Percentiles rank a stretch among this genome's conserved stretches.
Evolutionary conservation across 2,797 vertebrate species (phyloP).

Genomic region (Anableps anableps): DNA sequence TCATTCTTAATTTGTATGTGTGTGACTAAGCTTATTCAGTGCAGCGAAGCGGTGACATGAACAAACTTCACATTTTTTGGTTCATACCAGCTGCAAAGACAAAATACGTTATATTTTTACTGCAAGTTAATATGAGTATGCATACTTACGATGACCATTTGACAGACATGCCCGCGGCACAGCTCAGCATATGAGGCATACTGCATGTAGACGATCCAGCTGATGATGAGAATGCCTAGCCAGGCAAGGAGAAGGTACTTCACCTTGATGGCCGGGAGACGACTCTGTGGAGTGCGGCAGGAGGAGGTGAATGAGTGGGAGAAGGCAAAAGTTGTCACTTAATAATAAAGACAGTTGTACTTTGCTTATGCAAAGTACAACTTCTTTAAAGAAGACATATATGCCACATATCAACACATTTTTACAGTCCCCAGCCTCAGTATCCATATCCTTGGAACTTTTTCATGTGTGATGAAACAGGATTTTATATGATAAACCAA

Average conservation of each 20-base stretch:
- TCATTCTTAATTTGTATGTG: not conserved
- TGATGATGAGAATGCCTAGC: constrained; percentile 91
- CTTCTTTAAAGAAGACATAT: not conserved
- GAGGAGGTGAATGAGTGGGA: constrained; percentile 4
- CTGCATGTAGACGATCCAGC: constrained; percentile 95
- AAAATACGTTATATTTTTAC: not conserved
- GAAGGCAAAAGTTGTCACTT: not conserved
- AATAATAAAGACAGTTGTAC: not conserved
- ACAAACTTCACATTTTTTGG: not conserved
- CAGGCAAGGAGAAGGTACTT: constrained; percentile 93
- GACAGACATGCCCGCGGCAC: constrained; percentile 92
- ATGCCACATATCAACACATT: no score
- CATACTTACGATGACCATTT: constrained; percentile 86
- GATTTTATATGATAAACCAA: no score
- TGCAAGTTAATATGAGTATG: no score
- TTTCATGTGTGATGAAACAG: not conserved
- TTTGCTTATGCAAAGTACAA: not conserved
- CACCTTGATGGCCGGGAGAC: constrained; percentile 92
- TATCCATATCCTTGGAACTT: not conserved
- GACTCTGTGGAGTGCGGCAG: constrained; percentile 77
- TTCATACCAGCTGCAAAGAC: not conserved
- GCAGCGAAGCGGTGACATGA: not conserved
- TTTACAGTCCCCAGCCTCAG: not conserved
- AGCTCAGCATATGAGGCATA: constrained; percentile 94
- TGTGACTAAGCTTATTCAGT: not conserved